Percentiles rank a stretch among this genome's conserved stretches.
Evolutionary conservation across 2,888 invertebrate species (phyloP).

Genomic region (Pecten maximus): DNA sequence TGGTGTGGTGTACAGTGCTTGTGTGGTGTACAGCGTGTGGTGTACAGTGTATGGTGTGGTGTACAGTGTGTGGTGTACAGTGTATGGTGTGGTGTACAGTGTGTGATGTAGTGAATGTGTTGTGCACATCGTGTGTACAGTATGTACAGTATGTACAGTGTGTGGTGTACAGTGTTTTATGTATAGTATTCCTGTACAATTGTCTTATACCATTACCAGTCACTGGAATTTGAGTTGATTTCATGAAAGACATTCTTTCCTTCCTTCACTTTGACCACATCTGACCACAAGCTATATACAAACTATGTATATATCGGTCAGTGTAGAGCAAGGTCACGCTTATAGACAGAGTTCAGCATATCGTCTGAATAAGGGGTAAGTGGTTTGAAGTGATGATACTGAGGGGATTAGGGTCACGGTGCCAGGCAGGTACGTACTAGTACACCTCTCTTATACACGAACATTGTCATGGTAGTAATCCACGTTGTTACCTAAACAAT

Average conservation of each 20-base stretch:
- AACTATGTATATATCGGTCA: constrained; percentile 12
- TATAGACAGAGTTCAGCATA: neutral
- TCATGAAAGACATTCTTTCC: neutral
- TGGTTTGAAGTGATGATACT: neutral
- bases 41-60: too few species aligned
- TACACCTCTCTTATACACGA: neutral
- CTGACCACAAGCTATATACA: neutral
- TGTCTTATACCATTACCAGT: too few species aligned
- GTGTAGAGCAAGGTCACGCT: neutral
- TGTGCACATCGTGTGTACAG: too few species aligned
- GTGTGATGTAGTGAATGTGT: too few species aligned
- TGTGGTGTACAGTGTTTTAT: too few species aligned
- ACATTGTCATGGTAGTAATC: neutral
- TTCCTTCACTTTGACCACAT: neutral
- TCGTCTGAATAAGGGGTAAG: neutral
- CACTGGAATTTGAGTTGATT: too few species aligned
- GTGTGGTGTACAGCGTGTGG: too few species aligned
- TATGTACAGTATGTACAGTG: too few species aligned
- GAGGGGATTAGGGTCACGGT: neutral
- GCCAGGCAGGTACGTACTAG: neutral
- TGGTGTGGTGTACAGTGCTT: too few species aligned
- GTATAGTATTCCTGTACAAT: too few species aligned
- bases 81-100: too few species aligned
- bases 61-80: too few species aligned
- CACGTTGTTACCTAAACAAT: neutral